Percentiles rank a stretch among this genome's conserved stretches.
Evolutionary conservation across 2,888 invertebrate species (phyloP).

Genomic region (Athalia cordata): DNA sequence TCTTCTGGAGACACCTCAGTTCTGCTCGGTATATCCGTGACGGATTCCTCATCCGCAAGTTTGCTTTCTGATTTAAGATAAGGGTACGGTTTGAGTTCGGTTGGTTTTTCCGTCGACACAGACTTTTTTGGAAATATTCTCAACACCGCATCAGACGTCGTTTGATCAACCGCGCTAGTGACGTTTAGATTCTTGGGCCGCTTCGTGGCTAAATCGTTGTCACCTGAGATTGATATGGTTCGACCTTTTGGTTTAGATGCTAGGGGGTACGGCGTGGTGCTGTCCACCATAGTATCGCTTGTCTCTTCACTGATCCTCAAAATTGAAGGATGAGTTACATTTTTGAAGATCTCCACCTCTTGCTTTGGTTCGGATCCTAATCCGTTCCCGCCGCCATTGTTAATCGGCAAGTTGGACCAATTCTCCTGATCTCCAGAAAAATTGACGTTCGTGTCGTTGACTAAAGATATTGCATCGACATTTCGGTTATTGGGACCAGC

Average conservation of each 20-base stretch:
- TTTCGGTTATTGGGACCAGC: conserved; percentile 40
- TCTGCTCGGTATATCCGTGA: conserved; percentile 15
- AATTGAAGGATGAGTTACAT: conserved; percentile 53
- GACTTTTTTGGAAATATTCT: conserved; percentile 13
- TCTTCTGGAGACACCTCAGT: conserved; percentile 54
- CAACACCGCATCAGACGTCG: conserved; percentile 12
- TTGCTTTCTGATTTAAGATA: conserved; percentile 47
- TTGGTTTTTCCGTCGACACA: conserved; percentile 19
- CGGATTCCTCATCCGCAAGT: neutral
- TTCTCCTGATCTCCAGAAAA: conserved; percentile 44
- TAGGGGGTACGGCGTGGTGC: conserved; percentile 30
- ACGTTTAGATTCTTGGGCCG: conserved; percentile 12
- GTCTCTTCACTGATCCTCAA: conserved; percentile 49
- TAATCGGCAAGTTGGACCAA: neutral
- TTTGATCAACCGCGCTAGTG: neutral
- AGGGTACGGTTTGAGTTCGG: conserved; percentile 55
- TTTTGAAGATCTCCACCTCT: conserved; percentile 61
- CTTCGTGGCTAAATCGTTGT: conserved; percentile 54
- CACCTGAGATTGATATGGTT: conserved; percentile 59
- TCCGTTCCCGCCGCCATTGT: conserved; percentile 4
- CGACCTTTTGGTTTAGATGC: conserved; percentile 55
- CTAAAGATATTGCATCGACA: conserved; percentile 56
- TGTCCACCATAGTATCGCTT: neutral
- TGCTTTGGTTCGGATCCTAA: conserved; percentile 56
- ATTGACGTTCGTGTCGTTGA: conserved; percentile 65